Evolutionary conservation across 2,797 vertebrate genomes (phyloP), one percentile per base, ranked within the genome.

Genomic region (Tapirus indicus): DNA sequence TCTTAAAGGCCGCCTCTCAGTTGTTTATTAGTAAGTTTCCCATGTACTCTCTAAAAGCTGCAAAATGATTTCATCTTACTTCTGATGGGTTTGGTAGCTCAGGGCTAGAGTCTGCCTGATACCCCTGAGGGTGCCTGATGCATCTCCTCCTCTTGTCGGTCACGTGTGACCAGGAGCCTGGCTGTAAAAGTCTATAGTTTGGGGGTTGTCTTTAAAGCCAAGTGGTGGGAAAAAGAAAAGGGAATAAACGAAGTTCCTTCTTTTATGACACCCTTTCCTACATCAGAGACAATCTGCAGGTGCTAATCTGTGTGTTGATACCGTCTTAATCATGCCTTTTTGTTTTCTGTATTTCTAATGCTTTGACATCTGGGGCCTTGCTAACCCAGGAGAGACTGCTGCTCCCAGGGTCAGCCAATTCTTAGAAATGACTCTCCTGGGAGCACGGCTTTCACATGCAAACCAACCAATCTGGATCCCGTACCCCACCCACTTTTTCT

Each of bases 201-300:
- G 66, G 62, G 66, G 35, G 72, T 89, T 78, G 23, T 44, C 23
- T 82, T 71, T 86, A 84, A 97, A 78, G 71, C 49, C 84, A 35
- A 29, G 27, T 27, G 27, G n/a, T 52, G 14, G 38, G 54, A 32
- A 17, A 47, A 83, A 71, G 62, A 68, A 88, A 68, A 87, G 41
- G 6, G 23, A 62, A 32, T 62, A 25, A 32, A 60, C 38, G 56
- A 85, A 52, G 14, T 21, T 68, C 16, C 38, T 86, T 83, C 72
- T 41, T 88, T 17, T 18, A 5, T 21, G 47, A 62, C 18, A 25
- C 5, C 0, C 29, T 35, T 91, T 58, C 60, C 54, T 32, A 21
- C 17, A 6, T 25, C 54, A 49, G 66, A 80, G n/a, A 20, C 1
- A 7, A 6, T 41, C 56, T 68, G 60, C 32, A 25, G 27, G 32